Base-by-base conservation (phyloP, 2,888 invertebrate species). In the Drosophila meridionalis region DNA sequence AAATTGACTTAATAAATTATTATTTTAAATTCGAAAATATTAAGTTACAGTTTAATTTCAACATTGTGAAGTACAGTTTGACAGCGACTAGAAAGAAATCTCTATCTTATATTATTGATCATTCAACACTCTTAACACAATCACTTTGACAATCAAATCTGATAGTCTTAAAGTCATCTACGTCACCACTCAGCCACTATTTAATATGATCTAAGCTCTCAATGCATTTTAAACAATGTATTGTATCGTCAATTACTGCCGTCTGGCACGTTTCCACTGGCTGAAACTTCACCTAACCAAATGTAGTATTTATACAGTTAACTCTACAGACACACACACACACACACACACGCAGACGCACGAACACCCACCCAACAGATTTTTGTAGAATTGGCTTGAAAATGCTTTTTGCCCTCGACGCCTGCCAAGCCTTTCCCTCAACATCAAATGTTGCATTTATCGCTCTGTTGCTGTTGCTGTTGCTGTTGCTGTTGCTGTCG, bases 361-460 rank as follows among this genome's bases (percentile, higher is more conserved):
- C 42, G 40, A 64, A 32, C 55, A 60, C 57, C 56, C 11, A 58
- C 42, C 30, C 34, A 69, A 20, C 26, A 20, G 66, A 40, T 34
- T 42, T 43, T 43, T 56, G 52, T 40, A 47, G 69, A 73, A 74
- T 66, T 55, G 67, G 63, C 56, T 67, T 70, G 61, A 50, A 58
- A 67, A 52, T 57, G 65, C 8, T 56, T 34, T 67, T 38, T 43
- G 36, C 42, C 53, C 60, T 56, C 62, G 70, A 69, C 63, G 36
- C 11, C 62, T 65, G 53, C 36, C 57, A 60, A 69, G 65, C 56
- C 59, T 56, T 68, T 62, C 55, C 52, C 55, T 48, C 36, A 48
- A 47, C 50, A 59, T 56, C 36, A 73, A 78, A 65, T 76, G 68
- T 72, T 78, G 80, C 78, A 78, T 64, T 80, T 76, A 53, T 48